These are phyloP conservation scores for Pseudomugil gertrudae DNA, from an alignment of 2,797 vertebrate genomes.

Conservation along the genomic window DNA sequence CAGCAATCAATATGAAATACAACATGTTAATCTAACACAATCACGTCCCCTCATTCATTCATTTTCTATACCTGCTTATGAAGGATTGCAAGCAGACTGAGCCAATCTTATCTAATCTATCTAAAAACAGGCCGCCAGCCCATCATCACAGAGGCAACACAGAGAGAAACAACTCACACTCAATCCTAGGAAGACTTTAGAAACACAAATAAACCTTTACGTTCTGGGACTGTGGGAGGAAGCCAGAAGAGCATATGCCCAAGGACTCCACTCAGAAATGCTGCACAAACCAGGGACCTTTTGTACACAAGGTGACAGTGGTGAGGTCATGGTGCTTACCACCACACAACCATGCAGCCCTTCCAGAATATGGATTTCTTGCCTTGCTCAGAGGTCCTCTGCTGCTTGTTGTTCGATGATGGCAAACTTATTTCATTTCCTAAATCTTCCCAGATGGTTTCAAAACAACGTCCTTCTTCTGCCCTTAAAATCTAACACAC, in stretches of 20 bases:
- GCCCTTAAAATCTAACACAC: constrained; percentile 44
- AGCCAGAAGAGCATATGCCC: background rate
- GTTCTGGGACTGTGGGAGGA: background rate
- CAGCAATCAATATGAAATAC: background rate
- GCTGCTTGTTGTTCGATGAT: constrained; percentile 10
- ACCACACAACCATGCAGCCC: background rate
- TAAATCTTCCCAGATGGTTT: constrained; percentile 46
- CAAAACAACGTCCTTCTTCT: constrained; percentile 41
- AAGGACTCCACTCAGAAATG: background rate
- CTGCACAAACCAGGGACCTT: background rate
- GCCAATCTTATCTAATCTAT: background rate
- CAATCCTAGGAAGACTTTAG: background rate
- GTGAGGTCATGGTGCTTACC: background rate
- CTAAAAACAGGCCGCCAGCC: background rate
- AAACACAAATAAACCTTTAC: background rate
- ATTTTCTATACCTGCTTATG: background rate
- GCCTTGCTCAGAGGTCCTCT: constrained; percentile 25
- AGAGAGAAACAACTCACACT: background rate
- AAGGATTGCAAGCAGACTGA: background rate
- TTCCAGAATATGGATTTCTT: constrained; percentile 32
- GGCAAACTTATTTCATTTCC: constrained; percentile 29
- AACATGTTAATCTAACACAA: background rate
- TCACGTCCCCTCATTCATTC: background rate
- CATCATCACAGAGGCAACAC: background rate
- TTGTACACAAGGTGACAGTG: background rate